These are phyloP conservation scores for Congeria kusceri DNA, from an alignment of 2,888 invertebrate species.

Conservation along the genomic window DNA sequence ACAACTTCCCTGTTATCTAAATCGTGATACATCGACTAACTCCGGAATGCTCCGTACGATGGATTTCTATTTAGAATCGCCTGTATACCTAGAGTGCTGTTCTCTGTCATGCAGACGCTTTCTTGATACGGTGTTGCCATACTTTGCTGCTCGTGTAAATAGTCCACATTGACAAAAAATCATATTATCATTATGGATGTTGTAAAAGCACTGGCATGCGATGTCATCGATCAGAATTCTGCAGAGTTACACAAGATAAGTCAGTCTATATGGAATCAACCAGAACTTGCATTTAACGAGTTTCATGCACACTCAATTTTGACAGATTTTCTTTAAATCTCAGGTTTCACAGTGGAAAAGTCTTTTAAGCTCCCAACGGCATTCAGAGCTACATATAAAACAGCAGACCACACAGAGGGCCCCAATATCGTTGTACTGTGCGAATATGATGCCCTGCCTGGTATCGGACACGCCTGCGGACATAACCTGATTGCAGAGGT, in stretches of 20 bases:
- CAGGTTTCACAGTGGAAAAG: conserved; percentile 75
- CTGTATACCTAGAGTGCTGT: too few species aligned
- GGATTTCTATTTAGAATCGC: too few species aligned
- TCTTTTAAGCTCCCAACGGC: conserved; percentile 74
- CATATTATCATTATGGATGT: conserved; percentile 45
- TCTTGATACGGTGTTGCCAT: conserved; percentile 5
- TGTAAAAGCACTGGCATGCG: conserved; percentile 50
- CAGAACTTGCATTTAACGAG: conserved; percentile 81
- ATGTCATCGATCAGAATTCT: conserved; percentile 62
- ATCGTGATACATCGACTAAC: too few species aligned
- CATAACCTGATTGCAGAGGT: conserved; percentile 84
- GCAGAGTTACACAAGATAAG: conserved; percentile 70
- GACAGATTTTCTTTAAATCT: conserved; percentile 73
- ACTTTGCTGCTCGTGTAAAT: conserved; percentile 2
- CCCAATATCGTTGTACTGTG: conserved; percentile 83
- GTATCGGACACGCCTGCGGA: conserved; percentile 84
- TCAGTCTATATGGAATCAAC: conserved; percentile 80
- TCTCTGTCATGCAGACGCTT: conserved; percentile 11
- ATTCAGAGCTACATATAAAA: conserved; percentile 69
- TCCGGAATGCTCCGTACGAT: too few species aligned
- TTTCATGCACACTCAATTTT: conserved; percentile 77
- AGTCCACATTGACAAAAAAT: neutral
- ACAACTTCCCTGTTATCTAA: too few species aligned
- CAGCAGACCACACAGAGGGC: conserved; percentile 13
- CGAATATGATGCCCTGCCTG: conserved; percentile 85